phyloP scores from a whole-genome alignment of 2,797 vertebrate species.

The Cyprinodon diabolis region DNA sequence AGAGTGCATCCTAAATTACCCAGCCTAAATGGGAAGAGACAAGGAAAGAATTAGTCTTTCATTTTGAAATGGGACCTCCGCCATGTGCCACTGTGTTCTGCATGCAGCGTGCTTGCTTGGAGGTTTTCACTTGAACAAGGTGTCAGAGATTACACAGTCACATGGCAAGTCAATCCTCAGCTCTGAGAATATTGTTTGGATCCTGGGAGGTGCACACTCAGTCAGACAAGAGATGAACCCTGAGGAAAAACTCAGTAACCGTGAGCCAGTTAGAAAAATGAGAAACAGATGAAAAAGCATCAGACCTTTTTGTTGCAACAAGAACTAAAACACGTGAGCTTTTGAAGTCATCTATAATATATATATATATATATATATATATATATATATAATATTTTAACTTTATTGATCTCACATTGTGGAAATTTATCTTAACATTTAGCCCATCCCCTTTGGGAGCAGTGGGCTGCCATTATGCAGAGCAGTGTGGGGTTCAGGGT shows the following conservation, averaged over 20 bases:
- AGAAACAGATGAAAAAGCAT: not conserved
- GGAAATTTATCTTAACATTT: no score
- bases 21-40: conserved; percentile 7
- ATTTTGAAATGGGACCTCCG: not conserved
- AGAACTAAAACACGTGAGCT: not conserved
- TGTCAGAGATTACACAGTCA: conserved; percentile 32
- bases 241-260: not conserved
- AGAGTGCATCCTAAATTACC: conserved; percentile 2
- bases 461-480: no score
- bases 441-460: no score
- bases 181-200: conserved; percentile 6
- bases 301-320: not conserved
- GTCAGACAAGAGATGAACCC: not conserved
- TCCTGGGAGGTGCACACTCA: conserved; percentile 8
- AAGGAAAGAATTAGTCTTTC: conserved; percentile 18
- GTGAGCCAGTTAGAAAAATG: not conserved
- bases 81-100: conserved; percentile 5
- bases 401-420: no score
- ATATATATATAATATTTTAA: no score
- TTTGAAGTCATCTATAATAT: no score
- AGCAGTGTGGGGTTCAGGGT: no score
- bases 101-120: conserved; percentile 8
- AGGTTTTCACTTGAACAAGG: conserved; percentile 10
- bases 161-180: conserved; percentile 26
- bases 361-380: no score